These are phyloP conservation scores for Aquatica leii DNA, from an alignment of 2,888 invertebrate genomes.

Conservation along the genomic window DNA sequence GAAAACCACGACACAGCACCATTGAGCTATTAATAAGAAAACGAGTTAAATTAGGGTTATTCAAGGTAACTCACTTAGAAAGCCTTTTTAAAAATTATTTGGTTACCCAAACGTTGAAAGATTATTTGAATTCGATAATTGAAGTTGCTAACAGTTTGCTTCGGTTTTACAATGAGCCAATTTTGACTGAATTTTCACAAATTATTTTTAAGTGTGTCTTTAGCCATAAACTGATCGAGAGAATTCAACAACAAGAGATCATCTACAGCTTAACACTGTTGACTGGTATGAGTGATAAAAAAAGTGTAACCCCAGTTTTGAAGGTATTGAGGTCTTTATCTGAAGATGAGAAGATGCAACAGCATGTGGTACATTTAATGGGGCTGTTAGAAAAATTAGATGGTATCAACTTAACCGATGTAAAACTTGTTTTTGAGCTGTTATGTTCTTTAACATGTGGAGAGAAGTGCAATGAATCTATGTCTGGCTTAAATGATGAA, in stretches of 20 bases:
- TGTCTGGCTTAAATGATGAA: constrained; percentile 75
- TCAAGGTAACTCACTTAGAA: constrained; percentile 67
- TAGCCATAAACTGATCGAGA: constrained; percentile 47
- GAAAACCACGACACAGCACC: constrained; percentile 67
- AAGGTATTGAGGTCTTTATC: constrained; percentile 48
- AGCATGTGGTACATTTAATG: constrained; percentile 69
- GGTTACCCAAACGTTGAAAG: constrained; percentile 60
- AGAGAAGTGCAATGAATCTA: constrained; percentile 57
- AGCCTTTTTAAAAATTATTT: constrained; percentile 66
- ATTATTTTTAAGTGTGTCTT: constrained; percentile 67
- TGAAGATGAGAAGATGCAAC: constrained; percentile 61
- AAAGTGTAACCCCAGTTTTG: constrained; percentile 47
- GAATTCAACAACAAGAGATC: constrained; percentile 51
- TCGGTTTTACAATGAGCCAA: constrained; percentile 60
- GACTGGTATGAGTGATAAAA: constrained; percentile 49
- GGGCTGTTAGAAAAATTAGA: constrained; percentile 79
- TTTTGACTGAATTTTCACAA: constrained; percentile 67
- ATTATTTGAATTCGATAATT: constrained; percentile 65
- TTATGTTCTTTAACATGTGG: constrained; percentile 77
- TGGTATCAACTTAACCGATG: constrained; percentile 75
- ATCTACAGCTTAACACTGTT: constrained; percentile 51
- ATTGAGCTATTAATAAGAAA: constrained; percentile 71
- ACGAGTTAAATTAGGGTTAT: constrained; percentile 68
- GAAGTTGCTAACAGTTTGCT: constrained; percentile 67
- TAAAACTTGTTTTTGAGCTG: constrained; percentile 79